Conservation (phyloP, 2,797 vertebrate species). For the Neostethus bicornis region DNA sequence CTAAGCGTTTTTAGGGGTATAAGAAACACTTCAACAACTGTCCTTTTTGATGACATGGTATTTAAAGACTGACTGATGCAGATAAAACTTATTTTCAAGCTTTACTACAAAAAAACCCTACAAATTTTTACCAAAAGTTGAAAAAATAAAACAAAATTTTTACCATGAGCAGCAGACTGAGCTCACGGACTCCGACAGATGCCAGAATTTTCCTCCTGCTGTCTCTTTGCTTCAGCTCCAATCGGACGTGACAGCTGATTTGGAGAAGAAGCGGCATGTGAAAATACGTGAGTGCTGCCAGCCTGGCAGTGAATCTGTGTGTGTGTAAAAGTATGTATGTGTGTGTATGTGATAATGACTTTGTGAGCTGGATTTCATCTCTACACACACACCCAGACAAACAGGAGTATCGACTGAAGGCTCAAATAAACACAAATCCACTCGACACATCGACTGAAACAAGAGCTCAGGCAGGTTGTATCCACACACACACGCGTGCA, state of each 20-base stretch:
- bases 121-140: too few species aligned
- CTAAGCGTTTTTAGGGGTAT: too few species aligned
- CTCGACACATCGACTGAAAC: conserved; percentile 52
- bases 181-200: conserved; percentile 33
- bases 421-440: conserved; percentile 58
- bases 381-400: conserved; percentile 14
- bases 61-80: too few species aligned
- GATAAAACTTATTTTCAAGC: too few species aligned
- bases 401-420: conserved; percentile 50
- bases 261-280: conserved; percentile 45
- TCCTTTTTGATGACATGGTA: too few species aligned
- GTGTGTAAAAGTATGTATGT: conserved; percentile 5
- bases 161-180: background rate
- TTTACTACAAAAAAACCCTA: too few species aligned
- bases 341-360: conserved; percentile 1
- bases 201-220: conserved; percentile 35
- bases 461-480: conserved; percentile 27
- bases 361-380: conserved; percentile 12
- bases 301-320: conserved; percentile 11
- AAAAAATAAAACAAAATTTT: too few species aligned
- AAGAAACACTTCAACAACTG: too few species aligned
- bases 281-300: conserved; percentile 34
- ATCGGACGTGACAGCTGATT: conserved; percentile 48
- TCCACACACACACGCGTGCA: conserved; percentile 12
- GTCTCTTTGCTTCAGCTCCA: conserved; percentile 36